These are phyloP conservation scores for Hemibagrus wyckioides DNA, from an alignment of 2,113 vertebrate species.

Conservation along the genomic window DNA sequence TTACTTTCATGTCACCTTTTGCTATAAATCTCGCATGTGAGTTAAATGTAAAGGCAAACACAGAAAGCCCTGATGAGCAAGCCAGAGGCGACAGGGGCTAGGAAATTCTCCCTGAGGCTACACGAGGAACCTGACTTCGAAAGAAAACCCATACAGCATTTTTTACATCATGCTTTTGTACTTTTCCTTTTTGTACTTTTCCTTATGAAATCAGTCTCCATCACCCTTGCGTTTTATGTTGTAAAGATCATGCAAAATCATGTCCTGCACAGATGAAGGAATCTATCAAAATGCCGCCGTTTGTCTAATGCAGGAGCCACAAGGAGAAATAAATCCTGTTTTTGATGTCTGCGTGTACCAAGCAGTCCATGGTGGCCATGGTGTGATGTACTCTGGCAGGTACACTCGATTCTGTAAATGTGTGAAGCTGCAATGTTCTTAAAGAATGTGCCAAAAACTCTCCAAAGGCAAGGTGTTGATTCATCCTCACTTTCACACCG, in stretches of 20 bases:
- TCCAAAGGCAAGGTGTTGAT: background rate
- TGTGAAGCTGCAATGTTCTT: conserved; percentile 17
- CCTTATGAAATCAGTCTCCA: background rate
- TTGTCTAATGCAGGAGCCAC: background rate
- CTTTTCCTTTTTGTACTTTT: background rate
- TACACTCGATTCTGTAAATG: background rate
- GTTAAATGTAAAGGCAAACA: background rate
- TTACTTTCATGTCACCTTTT: background rate
- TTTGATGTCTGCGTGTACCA: conserved; percentile 1
- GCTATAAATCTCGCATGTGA: background rate
- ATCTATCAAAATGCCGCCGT: background rate
- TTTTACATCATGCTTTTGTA: background rate
- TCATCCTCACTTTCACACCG: background rate
- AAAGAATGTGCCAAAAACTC: background rate
- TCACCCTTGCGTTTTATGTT: background rate
- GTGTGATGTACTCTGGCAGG: conserved; percentile 24
- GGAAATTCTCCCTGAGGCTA: background rate
- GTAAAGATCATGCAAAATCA: background rate
- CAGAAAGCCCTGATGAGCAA: background rate
- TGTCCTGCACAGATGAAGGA: background rate
- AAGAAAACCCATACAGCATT: background rate
- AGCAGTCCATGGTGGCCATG: background rate
- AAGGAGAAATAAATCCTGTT: conserved; percentile 27
- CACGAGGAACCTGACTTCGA: background rate
- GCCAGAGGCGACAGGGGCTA: background rate